phyloP scores from a whole-genome alignment of 2,888 invertebrate species.

The Lamellibrachia satsuma region DNA sequence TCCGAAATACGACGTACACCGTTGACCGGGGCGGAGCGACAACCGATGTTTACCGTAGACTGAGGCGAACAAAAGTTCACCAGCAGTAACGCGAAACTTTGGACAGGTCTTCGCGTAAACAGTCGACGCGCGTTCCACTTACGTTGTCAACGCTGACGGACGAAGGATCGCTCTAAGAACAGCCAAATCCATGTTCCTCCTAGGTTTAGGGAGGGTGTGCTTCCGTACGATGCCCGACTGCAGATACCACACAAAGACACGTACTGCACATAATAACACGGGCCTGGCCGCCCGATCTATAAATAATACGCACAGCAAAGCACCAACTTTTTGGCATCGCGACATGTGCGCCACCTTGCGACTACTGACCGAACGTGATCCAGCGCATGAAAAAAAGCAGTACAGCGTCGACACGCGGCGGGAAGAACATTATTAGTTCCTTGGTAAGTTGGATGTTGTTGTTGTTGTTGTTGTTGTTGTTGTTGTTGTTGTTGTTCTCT shows the following conservation, averaged over 20 bases:
- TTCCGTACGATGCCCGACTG: neutral
- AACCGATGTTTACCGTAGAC: neutral
- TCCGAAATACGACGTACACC: neutral
- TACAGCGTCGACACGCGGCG: neutral
- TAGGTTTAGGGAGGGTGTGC: neutral
- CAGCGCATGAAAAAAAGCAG: neutral
- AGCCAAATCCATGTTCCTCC: neutral
- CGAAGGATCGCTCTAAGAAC: neutral
- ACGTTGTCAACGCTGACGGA: neutral
- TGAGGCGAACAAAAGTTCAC: neutral
- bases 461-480: too few relatives aligned
- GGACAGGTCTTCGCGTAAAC: neutral
- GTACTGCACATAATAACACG: neutral
- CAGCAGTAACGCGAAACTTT: neutral
- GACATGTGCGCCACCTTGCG: constrained; percentile 6
- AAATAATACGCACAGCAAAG: neutral
- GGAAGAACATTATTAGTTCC: too few relatives aligned
- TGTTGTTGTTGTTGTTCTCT: too few relatives aligned
- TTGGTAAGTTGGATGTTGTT: too few relatives aligned
- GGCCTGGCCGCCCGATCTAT: neutral
- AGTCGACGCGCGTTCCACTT: neutral
- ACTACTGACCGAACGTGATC: neutral
- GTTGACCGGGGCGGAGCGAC: neutral
- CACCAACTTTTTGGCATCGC: neutral
- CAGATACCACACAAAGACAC: neutral